Evolutionary conservation across 53 echinoderm and acorn worm species (phyloP).

Genomic region (Holothuria leucospilota): DNA sequence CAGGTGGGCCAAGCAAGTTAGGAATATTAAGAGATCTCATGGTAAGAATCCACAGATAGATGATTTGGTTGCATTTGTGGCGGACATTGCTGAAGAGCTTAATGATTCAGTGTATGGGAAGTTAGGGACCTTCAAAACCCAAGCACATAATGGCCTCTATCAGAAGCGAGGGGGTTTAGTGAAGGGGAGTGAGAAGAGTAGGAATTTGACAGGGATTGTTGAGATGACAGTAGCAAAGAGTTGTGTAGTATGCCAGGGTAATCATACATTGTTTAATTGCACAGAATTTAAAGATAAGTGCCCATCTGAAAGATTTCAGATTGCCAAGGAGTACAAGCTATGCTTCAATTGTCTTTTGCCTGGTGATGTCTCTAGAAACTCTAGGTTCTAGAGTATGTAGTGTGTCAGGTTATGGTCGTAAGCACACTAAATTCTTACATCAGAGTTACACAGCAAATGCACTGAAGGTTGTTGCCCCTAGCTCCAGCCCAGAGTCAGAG

Average conservation of each 20-base stretch:
- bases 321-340: slow-evolving; percentile 51
- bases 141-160: background rate
- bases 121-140: background rate
- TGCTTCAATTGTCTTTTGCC: slow-evolving; percentile 59
- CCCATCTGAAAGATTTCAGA: slow-evolving; percentile 32
- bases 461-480: background rate
- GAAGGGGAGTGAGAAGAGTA: too few relatives aligned
- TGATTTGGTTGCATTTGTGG: slow-evolving; percentile 19
- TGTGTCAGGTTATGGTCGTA: slow-evolving; percentile 53
- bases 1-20: too few relatives aligned
- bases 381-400: slow-evolving; percentile 39
- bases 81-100: background rate
- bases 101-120: slow-evolving; percentile 31
- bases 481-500: background rate
- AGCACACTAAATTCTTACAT: slow-evolving; percentile 66
- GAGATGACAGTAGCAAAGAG: background rate
- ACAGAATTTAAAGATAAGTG: slow-evolving; percentile 54
- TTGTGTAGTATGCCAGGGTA: slow-evolving; percentile 44
- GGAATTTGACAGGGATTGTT: too few relatives aligned
- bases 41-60: background rate
- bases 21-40: too few relatives aligned
- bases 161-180: too few relatives aligned
- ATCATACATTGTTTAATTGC: slow-evolving; percentile 56
- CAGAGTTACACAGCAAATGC: background rate
- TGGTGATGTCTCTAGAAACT: slow-evolving; percentile 31